Evolutionary conservation across 2,797 vertebrate genomes (phyloP).

Genomic region (Thamnophis elegans): DNA sequence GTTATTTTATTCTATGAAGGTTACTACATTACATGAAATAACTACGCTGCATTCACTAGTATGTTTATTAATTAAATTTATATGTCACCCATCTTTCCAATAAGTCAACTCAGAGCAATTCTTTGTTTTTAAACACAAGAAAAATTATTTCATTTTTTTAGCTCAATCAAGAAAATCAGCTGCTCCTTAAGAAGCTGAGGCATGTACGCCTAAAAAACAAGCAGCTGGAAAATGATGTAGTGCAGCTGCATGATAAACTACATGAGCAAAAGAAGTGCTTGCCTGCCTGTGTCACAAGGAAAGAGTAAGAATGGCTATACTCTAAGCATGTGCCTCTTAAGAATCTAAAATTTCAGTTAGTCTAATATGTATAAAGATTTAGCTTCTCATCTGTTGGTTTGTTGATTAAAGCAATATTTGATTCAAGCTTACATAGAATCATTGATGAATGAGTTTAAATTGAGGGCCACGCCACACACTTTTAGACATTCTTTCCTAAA

Average conservation of each 20-base stretch:
- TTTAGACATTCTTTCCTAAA: background rate
- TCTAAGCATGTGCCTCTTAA: background rate
- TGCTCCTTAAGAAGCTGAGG: constrained; percentile 64
- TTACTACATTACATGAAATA: background rate
- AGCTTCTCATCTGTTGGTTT: background rate
- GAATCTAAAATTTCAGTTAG: background rate
- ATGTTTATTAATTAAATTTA: background rate
- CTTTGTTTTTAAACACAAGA: background rate
- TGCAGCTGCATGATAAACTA: constrained; percentile 47
- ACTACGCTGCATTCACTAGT: background rate
- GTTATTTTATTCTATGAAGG: background rate
- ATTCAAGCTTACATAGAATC: background rate
- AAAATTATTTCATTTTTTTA: constrained; percentile 41
- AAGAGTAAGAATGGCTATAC: constrained; percentile 61
- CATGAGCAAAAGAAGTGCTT: constrained; percentile 33
- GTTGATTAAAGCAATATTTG: background rate
- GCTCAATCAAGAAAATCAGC: constrained; percentile 67
- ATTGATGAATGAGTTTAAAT: background rate
- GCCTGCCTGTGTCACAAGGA: constrained; percentile 37
- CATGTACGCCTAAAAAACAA: constrained; percentile 62
- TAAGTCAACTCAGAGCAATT: background rate
- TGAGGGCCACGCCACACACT: background rate
- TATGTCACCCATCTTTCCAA: background rate
- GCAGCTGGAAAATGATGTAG: constrained; percentile 54
- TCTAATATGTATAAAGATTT: background rate